Evolutionary conservation across 1,140 invertebrate genomes (phyloP), one percentile per base, ranked within the genome.

Genomic region (Temnothorax longispinosus): DNA sequence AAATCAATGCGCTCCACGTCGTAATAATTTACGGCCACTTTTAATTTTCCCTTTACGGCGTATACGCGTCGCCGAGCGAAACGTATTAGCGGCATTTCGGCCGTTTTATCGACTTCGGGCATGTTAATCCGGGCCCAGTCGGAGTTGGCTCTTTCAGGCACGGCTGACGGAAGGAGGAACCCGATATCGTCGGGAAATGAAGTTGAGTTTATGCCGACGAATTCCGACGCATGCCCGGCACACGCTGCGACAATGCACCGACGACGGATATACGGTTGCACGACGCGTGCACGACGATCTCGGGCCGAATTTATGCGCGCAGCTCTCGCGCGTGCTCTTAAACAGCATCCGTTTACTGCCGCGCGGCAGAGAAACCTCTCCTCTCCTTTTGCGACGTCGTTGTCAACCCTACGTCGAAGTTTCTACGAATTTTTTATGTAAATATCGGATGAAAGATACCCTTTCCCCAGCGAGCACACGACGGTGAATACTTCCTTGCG

Each of bases 11-110:
- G 41, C 60, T 86, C 60, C 56, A 89, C 88, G 71, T 60, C 69
- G n/a, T 56, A 62, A 81, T 89, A 89, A 80, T 89, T 88, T 89
- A 88, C 60, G 54, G n/a, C n/a, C 82, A 18, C 50, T 85, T 86
- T 85, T 52, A 52, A 58, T 50, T 76, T 41, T 54, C 41, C 21
- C 27, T 41, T 84, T 75, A 84, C 41, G 54, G 41, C 41, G 15
- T 7, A 74, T 56, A 44, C n/a, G 76, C 47, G 60, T 65, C 78
- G 65, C 64, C 78, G 21, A 5, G 50, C 52, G 15, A 18, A 41
- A 62, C 18, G 38, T 64, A 62, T 71, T 52, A 21, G 18, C 13
- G 62, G 27, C 10, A n/a, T 56, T 32, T 72, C 58, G 18, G 32
- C 67, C 32, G 35, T 81, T 56, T 88, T 54, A 62, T 88, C 58